phyloP scores from a whole-genome alignment of 2,888 invertebrate genomes.

The Ormia ochracea region DNA sequence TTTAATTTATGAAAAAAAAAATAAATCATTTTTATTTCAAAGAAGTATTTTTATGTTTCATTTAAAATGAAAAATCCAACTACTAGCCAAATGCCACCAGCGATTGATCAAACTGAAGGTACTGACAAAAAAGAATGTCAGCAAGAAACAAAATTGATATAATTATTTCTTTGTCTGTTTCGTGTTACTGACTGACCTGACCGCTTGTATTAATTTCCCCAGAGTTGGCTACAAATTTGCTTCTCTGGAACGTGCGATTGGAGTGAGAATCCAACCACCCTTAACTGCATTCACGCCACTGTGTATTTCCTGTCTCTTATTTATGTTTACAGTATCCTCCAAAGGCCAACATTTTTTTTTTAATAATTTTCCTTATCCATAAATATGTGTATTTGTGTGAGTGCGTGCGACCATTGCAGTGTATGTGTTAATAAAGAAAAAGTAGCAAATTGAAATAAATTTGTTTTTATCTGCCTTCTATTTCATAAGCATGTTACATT shows the following conservation, averaged over 20 bases:
- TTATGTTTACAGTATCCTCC: conserved; percentile 25
- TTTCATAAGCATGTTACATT: background rate
- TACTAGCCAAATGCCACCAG: background rate
- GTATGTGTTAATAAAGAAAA: conserved; percentile 20
- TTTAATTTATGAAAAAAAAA: too few species aligned
- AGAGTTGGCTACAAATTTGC: conserved; percentile 48
- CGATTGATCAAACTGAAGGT: background rate
- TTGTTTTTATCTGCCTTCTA: conserved; percentile 4
- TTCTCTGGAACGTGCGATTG: background rate
- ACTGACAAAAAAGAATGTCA: background rate
- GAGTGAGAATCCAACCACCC: background rate
- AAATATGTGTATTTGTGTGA: too few species aligned
- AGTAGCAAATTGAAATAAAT: conserved; percentile 52
- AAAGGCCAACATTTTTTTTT: conserved; percentile 22
- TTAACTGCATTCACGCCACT: background rate
- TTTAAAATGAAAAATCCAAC: too few species aligned
- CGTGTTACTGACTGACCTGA: conserved; percentile 43
- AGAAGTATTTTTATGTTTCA: too few species aligned
- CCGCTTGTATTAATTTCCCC: conserved; percentile 61
- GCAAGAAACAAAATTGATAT: background rate
- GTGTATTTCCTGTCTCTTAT: conserved; percentile 20
- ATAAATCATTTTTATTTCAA: too few species aligned
- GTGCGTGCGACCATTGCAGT: background rate
- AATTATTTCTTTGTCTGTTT: conserved; percentile 6
- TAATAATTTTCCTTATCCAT: conserved; percentile 25